phyloP scores from a whole-genome alignment of 1,140 invertebrate genomes.

The Saccostrea echinata region DNA sequence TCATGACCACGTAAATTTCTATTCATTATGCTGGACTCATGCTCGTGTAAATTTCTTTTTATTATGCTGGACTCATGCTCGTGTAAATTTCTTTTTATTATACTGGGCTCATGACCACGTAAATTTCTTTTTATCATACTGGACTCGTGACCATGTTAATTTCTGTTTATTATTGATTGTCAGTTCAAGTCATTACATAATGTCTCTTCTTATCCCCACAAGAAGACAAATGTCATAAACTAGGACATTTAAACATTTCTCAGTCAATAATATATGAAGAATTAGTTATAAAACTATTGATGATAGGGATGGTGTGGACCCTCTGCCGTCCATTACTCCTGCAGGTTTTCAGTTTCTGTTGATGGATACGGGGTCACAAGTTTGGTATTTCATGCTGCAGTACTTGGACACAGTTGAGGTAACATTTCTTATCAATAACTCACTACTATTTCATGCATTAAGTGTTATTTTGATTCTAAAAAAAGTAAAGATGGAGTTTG shows the following conservation, averaged over 20 bases:
- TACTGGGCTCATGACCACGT: slow-evolving; percentile 94
- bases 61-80: slow-evolving; percentile 96
- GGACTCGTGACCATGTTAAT: slow-evolving; percentile 92
- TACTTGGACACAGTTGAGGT: slow-evolving; percentile 94
- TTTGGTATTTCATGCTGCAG: slow-evolving; percentile 97
- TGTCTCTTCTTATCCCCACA: no score
- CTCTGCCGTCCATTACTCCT: slow-evolving; percentile 86
- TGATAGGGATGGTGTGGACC: slow-evolving; percentile 86
- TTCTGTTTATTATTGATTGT: neutral
- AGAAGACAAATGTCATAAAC: no score
- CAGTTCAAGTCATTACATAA: no score
- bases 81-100: no score
- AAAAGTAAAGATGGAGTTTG: no score
- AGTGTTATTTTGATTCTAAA: no score
- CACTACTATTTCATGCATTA: no score
- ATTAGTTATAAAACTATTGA: neutral
- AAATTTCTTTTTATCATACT: slow-evolving; percentile 89
- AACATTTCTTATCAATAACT: slow-evolving; percentile 5
- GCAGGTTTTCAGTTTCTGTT: slow-evolving; percentile 91
- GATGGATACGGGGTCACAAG: slow-evolving; percentile 93
- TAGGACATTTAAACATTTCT: no score
- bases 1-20: slow-evolving; percentile 93
- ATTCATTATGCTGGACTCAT: slow-evolving; percentile 96
- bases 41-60: slow-evolving; percentile 88
- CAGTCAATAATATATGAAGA: no score